Evolutionary conservation across 2,113 vertebrate genomes (phyloP).

Genomic region (Shinisaurus crocodilurus): DNA sequence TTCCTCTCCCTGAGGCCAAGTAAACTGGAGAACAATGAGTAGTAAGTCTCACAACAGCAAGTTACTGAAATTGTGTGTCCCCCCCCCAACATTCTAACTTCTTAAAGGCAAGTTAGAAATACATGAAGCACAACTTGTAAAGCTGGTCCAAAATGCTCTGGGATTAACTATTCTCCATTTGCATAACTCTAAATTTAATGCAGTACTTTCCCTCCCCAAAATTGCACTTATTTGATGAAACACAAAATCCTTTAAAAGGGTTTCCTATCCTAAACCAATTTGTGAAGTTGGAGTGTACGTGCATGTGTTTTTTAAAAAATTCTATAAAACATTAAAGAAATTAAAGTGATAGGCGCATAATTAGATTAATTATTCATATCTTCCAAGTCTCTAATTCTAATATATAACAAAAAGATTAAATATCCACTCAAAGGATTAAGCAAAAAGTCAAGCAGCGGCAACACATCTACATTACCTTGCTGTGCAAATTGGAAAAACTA

Average conservation of each 20-base stretch:
- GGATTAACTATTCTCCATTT: slow-evolving; percentile 76
- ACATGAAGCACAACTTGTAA: slow-evolving; percentile 69
- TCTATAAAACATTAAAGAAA: slow-evolving; percentile 86
- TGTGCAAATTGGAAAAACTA: slow-evolving; percentile 89
- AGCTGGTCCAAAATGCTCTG: slow-evolving; percentile 37
- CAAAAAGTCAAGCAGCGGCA: slow-evolving; percentile 86
- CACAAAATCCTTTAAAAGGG: slow-evolving; percentile 84
- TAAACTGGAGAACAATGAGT: background rate
- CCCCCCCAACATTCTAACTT: slow-evolving; percentile 49
- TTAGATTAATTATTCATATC: slow-evolving; percentile 95
- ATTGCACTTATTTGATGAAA: slow-evolving; percentile 82
- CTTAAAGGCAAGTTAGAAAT: slow-evolving; percentile 50
- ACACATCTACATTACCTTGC: slow-evolving; percentile 88
- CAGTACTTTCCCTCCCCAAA: slow-evolving; percentile 65
- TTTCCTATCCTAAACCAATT: slow-evolving; percentile 86
- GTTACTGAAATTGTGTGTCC: background rate
- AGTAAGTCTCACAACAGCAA: background rate
- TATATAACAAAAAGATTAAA: slow-evolving; percentile 93
- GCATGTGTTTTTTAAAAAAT: background rate
- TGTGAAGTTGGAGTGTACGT: slow-evolving; percentile 77
- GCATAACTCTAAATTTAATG: slow-evolving; percentile 78
- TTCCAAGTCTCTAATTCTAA: slow-evolving; percentile 93
- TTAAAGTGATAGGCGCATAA: slow-evolving; percentile 86
- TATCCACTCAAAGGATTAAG: slow-evolving; percentile 93
- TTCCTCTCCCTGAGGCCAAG: background rate